A percentile compares a stretch with the other conserved stretches of the same genome.
phyloP scores from a whole-genome alignment of 2,113 vertebrate genomes.

The Dromaius novaehollandiae region DNA sequence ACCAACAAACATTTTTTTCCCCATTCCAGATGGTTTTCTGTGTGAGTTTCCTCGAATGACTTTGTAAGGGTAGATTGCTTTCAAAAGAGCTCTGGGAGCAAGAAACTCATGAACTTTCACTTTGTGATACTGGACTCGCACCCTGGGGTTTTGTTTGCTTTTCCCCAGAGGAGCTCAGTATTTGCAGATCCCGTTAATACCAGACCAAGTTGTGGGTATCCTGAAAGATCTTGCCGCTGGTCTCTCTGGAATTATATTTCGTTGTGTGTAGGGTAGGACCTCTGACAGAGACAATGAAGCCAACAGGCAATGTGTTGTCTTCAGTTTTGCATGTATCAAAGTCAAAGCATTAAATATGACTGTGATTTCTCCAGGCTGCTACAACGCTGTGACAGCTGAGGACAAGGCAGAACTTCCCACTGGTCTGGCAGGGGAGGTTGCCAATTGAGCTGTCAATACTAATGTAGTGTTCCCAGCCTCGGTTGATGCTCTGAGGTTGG shows the following conservation, averaged over 20 bases:
- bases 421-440: not conserved
- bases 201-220: not conserved
- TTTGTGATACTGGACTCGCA: not conserved
- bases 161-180: not conserved
- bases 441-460: not conserved
- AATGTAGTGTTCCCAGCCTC: not conserved
- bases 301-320: not conserved
- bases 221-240: not conserved
- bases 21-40: not conserved
- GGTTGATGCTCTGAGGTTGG: not conserved
- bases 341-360: not conserved
- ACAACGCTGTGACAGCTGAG: not conserved
- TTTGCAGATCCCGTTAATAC: not conserved
- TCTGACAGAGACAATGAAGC: not conserved
- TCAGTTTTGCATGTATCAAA: not conserved
- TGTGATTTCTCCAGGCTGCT: not conserved
- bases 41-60: not conserved
- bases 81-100: not conserved
- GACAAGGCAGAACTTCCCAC: not conserved
- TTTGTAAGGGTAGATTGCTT: not conserved
- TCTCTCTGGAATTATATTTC: not conserved
- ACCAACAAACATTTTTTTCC: not conserved
- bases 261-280: not conserved
- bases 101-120: not conserved
- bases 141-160: not conserved